These are phyloP conservation scores for Bombus waltoni DNA, from an alignment of 1,140 invertebrate species.

Conservation along the genomic window DNA sequence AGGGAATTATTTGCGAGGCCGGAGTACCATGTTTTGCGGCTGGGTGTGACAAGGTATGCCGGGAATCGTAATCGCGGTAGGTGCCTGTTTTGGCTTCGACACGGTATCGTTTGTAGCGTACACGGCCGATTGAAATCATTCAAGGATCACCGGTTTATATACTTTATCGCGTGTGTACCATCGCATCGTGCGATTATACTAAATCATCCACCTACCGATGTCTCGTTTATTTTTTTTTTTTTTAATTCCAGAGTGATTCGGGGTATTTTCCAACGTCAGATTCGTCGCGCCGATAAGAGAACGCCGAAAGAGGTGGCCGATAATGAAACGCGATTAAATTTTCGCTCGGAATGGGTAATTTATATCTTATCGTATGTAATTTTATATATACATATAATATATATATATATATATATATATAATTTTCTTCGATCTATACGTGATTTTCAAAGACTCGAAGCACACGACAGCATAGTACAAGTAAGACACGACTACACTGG, in stretches of 20 bases:
- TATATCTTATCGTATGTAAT: background rate
- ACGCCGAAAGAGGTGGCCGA: too few species aligned
- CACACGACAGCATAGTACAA: too few species aligned
- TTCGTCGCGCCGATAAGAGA: background rate
- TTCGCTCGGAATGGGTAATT: background rate
- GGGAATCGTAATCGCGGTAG: slow-evolving; percentile 8
- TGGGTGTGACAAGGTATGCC: slow-evolving; percentile 15
- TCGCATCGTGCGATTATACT: background rate
- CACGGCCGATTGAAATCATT: slow-evolving; percentile 16
- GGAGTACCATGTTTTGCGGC: background rate
- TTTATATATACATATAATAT: too few species aligned
- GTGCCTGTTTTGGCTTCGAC: slow-evolving; percentile 17
- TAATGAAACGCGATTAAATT: background rate
- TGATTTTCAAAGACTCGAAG: too few species aligned
- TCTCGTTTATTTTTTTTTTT: background rate
- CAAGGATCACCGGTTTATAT: slow-evolving; percentile 10
- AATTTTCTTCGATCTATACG: too few species aligned
- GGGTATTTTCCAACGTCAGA: background rate
- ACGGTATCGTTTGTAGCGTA: slow-evolving; percentile 16
- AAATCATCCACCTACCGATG: background rate
- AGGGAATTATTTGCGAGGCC: slow-evolving; percentile 6
- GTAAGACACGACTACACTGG: rapidly evolving
- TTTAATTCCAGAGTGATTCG: too few species aligned
- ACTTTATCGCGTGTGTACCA: background rate
- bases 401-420: too few species aligned